Evolutionary conservation across 2,113 vertebrate genomes (phyloP), one percentile per base, ranked within the genome.

Genomic region (Oncorhynchus mykiss): DNA sequence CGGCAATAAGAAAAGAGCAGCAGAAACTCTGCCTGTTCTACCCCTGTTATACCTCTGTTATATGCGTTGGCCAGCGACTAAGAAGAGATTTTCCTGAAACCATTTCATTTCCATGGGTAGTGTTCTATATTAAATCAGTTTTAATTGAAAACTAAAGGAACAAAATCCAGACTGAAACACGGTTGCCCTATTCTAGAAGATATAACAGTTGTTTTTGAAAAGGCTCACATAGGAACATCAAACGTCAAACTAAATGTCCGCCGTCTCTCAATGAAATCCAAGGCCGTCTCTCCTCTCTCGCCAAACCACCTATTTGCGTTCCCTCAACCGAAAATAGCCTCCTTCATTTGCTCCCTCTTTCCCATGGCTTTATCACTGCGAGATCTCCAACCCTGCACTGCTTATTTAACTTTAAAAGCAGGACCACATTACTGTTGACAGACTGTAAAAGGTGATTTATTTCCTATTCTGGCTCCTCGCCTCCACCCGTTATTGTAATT

Each of bases 361-460:
- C 70, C 39, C 65, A 64, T 69, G 25, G 34, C 84, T 79, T 80
- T 82, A 84, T 88, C 82, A 60, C 65, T 74, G 71, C 66, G 75
- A 34, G 78, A 86, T 89, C 87, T 79, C 64, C 69, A 48, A 65
- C 65, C 66, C 64, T 66, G 77, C 75, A 72, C 82, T 87, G 81
- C 82, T 87, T 88, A 82, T 90, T 90, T 87, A 78, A 88, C 77
- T 89, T 87, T 88, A 83, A 89, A 90, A 81, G 87, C 80, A 16
- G 76, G 24, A 83, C 74, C 85, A 78, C 88, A 86, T 90, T 88
- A 86, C 80, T 74, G 31, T 71, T 90, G 90, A 91, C 91, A 91
- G 84, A 91, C 81, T 80, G 85, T 84, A 87, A 89, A 86, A 83
- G 78, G 80, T 90, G 91, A 93, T 93, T 92, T 90, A 93, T 91